These are phyloP conservation scores for Leucoraja erinaceus DNA, from an alignment of 2,113 vertebrate genomes.

Conservation along the genomic window DNA sequence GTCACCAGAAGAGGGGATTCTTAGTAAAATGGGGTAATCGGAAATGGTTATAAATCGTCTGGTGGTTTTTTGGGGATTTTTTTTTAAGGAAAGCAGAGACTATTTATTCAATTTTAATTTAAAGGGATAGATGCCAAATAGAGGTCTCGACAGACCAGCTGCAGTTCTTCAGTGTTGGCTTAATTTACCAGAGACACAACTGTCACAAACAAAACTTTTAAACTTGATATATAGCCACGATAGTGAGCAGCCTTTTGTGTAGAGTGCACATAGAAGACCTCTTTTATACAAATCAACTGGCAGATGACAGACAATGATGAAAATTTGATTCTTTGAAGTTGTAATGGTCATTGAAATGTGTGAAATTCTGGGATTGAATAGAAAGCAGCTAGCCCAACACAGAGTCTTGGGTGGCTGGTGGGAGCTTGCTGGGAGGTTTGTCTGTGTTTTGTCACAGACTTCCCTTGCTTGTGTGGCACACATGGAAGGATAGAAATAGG, in stretches of 20 bases:
- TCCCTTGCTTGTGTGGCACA: slow-evolving; percentile 83
- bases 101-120: slow-evolving; percentile 72
- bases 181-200: slow-evolving; percentile 74
- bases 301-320: slow-evolving; percentile 94
- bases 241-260: slow-evolving; percentile 77
- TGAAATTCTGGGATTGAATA: slow-evolving; percentile 92
- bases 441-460: slow-evolving; percentile 85
- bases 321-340: slow-evolving; percentile 99
- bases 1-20: slow-evolving; percentile 67
- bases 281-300: slow-evolving; percentile 82
- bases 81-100: slow-evolving; percentile 61
- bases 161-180: slow-evolving; percentile 66
- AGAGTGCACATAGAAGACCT: slow-evolving; percentile 74
- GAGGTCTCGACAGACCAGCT: slow-evolving; percentile 65
- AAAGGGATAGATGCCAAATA: slow-evolving; percentile 65
- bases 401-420: slow-evolving; percentile 83
- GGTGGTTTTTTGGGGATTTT: slow-evolving; percentile 63
- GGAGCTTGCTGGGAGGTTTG: slow-evolving; percentile 85
- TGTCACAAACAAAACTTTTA: slow-evolving; percentile 66
- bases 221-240: slow-evolving; percentile 66
- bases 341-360: slow-evolving; percentile 97
- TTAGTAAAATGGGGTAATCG: slow-evolving; percentile 76
- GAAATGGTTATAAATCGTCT: slow-evolving; percentile 78
- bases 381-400: slow-evolving; percentile 71
- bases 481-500: slow-evolving; percentile 62